Conservation (phyloP, 1,140 invertebrate species). For the Caenorhabditis brenneri region DNA sequence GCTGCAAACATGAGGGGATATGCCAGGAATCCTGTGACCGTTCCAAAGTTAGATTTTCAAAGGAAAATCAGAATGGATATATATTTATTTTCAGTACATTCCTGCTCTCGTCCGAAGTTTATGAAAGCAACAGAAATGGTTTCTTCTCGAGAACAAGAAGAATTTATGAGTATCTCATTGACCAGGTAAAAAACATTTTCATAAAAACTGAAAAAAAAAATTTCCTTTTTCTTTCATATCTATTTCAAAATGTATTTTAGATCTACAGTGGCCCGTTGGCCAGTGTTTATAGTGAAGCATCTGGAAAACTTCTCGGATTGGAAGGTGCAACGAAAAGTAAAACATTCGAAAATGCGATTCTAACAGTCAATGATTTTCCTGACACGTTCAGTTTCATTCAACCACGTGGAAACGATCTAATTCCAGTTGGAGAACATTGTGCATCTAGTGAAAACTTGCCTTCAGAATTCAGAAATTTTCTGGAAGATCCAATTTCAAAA, state of each 20-base stretch:
- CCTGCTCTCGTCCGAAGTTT: not conserved
- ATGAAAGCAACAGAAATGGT: not conserved
- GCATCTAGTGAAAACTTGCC: not conserved
- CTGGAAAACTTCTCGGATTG: slow-evolving; percentile 10
- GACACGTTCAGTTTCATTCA: slow-evolving; percentile 12
- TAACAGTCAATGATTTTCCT: slow-evolving; percentile 22
- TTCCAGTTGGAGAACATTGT: slow-evolving; percentile 28
- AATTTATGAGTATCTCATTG: slow-evolving; percentile 1
- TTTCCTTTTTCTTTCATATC: too few relatives aligned
- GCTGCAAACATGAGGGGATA: slow-evolving; percentile 25
- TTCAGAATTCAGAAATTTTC: slow-evolving; percentile 47
- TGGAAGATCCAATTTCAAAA: slow-evolving; percentile 57
- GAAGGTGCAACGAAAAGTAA: not conserved
- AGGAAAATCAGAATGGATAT: not conserved
- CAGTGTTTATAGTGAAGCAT: not conserved
- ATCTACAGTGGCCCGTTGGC: not conserved
- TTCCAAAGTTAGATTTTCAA: not conserved
- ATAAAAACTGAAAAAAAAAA: not conserved
- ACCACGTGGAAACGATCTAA: not conserved
- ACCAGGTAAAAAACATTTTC: not conserved
- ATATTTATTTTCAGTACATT: not conserved
- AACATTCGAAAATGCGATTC: not conserved
- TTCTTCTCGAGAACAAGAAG: not conserved
- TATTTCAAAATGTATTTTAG: not conserved
- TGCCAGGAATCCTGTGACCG: slow-evolving; percentile 4